These are phyloP conservation scores for Mythimna impura DNA, from an alignment of 2,888 invertebrate genomes.

Conservation along the genomic window DNA sequence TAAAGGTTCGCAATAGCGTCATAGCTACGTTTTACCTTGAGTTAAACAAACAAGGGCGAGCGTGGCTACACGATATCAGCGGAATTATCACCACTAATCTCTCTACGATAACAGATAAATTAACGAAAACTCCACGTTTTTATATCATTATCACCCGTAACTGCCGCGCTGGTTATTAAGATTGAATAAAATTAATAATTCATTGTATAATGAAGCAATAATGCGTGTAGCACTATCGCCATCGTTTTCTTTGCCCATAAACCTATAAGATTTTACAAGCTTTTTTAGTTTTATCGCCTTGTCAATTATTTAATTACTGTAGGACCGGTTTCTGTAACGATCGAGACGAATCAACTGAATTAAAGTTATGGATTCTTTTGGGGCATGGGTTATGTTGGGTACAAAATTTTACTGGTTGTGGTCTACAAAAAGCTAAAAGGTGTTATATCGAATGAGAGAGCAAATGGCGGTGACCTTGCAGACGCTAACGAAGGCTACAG, in stretches of 20 bases:
- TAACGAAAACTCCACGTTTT: slow-evolving; percentile 67
- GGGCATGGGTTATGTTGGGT: slow-evolving; percentile 3
- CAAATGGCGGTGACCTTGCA: slow-evolving; percentile 84
- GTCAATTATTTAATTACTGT: slow-evolving; percentile 58
- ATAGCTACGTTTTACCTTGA: slow-evolving; percentile 65
- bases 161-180: slow-evolving; percentile 46
- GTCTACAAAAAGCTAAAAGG: slow-evolving; percentile 64
- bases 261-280: slow-evolving; percentile 57
- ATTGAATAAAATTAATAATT: slow-evolving; percentile 60
- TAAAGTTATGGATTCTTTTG: slow-evolving; percentile 50
- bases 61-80: slow-evolving; percentile 76
- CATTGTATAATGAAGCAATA: slow-evolving; percentile 59
- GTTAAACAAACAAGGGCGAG: slow-evolving; percentile 65
- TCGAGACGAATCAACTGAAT: slow-evolving; percentile 46
- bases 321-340: slow-evolving; percentile 47
- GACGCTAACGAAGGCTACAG: slow-evolving; percentile 88
- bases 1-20: slow-evolving; percentile 45
- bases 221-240: slow-evolving; percentile 37
- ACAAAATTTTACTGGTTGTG: slow-evolving; percentile 20
- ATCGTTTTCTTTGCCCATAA: slow-evolving; percentile 49
- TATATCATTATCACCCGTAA: slow-evolving; percentile 46
- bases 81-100: slow-evolving; percentile 84
- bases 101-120: slow-evolving; percentile 77
- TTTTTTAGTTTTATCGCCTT: slow-evolving; percentile 56
- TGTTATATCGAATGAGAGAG: slow-evolving; percentile 69